These are phyloP conservation scores for Diprion similis DNA, from an alignment of 1,140 invertebrate genomes.

Conservation along the genomic window DNA sequence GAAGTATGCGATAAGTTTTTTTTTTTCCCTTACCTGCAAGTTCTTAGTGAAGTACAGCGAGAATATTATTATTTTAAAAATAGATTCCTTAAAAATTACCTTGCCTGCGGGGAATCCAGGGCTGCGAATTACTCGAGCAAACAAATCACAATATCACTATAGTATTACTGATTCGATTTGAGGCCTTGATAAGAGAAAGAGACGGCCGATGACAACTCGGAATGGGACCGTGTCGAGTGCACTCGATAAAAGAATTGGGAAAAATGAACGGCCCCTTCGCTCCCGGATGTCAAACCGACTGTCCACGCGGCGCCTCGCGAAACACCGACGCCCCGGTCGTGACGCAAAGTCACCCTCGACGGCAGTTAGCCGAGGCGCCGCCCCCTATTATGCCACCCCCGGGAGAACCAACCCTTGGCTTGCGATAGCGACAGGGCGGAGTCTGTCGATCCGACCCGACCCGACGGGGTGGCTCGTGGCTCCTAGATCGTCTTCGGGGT, in stretches of 20 bases:
- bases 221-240: background rate
- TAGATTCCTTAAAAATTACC: background rate
- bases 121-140: background rate
- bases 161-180: background rate
- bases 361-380: slow-evolving; percentile 40
- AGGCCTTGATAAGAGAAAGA: background rate
- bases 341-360: slow-evolving; percentile 27
- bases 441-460: slow-evolving; percentile 45
- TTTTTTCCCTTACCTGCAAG: no score
- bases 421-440: slow-evolving; percentile 34
- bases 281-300: slow-evolving; percentile 32
- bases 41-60: no score
- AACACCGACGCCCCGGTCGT: background rate
- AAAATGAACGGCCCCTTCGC: background rate
- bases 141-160: slow-evolving; percentile 3
- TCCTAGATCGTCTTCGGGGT: slow-evolving; percentile 51
- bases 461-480: slow-evolving; percentile 38
- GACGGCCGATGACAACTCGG: background rate
- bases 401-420: slow-evolving; percentile 47
- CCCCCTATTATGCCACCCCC: slow-evolving; percentile 46
- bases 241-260: background rate
- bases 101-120: slow-evolving; percentile 3
- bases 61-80: background rate
- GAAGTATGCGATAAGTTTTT: no score
- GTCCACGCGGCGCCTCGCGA: slow-evolving; percentile 36